Evolutionary conservation across 2,113 vertebrate species (phyloP), one percentile per base, ranked within the genome.

Genomic region (Haliaeetus leucogaster): DNA sequence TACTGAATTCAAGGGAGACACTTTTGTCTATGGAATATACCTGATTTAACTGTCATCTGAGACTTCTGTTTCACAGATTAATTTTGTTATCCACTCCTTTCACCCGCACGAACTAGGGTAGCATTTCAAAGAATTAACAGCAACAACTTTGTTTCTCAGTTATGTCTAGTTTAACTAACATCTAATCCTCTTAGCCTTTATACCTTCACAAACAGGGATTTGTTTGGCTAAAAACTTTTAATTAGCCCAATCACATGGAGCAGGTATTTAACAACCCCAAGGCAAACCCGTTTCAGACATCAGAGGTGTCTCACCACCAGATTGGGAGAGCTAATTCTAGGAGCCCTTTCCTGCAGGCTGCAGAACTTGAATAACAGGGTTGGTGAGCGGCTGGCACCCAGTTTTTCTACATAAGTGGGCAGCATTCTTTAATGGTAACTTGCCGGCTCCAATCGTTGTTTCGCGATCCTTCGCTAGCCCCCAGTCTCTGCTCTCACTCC

Each of bases 151-250:
- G 86, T 97, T 97, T 94, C 87, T 94, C 92, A 66, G 88, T 84
- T 93, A 72, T 83, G 89, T 90, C 89, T 95, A 91, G 81, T 97
- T 98, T 97, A 97, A 97, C 97, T 96, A 98, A 97, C 83, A 95
- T 74, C 48, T 98, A 98, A 98, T 98, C 98, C 95, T 97, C 96
- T 98, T 98, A 97, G 76, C 55, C 95, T 96, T 96, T 93, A 97
- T 97, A 80, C 97, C 95, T 98, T 97, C 95, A 96, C 97, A 98
- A 97, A 97, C 92, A 97, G 95, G 91, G 94, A 93, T 95, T 98
- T 98, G 95, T 97, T 96, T 96, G 82, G 72, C 90, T 97, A 94
- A 97, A 96, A 97, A 93, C 82, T 95, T 90, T 96, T 95, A 96
- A 97, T 98, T 90, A 88, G 92, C 71, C 61, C 84, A 92, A 92